Percentiles rank a stretch among this genome's conserved stretches.
Conservation (phyloP, 2,113 vertebrate species). For the Hemibagrus wyckioides region DNA sequence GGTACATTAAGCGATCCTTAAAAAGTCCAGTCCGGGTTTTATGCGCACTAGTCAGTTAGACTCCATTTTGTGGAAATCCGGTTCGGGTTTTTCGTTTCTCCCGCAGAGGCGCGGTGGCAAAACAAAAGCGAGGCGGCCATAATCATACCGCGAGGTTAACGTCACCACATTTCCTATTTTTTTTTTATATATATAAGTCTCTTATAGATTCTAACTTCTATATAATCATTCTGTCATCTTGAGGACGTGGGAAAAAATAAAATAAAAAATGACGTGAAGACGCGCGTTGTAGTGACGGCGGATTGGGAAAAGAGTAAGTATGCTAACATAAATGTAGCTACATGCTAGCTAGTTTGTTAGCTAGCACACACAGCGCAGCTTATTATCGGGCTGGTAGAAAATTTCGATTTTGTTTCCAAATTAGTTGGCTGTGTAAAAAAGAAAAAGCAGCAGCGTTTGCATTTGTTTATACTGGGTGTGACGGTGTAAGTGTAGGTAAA, state of each 20-base stretch:
- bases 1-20: no score
- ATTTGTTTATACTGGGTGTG: no score
- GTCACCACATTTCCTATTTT: neutral
- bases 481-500: neutral
- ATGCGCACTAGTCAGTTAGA: neutral
- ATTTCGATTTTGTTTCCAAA: neutral
- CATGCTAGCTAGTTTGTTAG: neutral
- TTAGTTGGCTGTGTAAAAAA: neutral
- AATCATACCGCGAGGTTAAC: neutral
- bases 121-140: slow-evolving; percentile 52
- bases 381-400: neutral
- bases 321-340: neutral
- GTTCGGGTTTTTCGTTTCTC: slow-evolving; percentile 37
- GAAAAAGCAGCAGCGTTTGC: no score
- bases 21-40: slow-evolving; percentile 36
- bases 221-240: neutral
- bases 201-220: neutral
- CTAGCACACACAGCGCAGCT: neutral
- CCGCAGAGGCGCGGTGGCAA: slow-evolving; percentile 52
- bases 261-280: slow-evolving; percentile 8
- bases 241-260: neutral
- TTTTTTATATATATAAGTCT: neutral
- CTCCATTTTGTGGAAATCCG: neutral
- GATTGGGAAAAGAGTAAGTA: slow-evolving; percentile 9
- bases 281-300: neutral